Base-by-base conservation (phyloP, 2,113 vertebrate species). In the Hemichromis elongatus region DNA sequence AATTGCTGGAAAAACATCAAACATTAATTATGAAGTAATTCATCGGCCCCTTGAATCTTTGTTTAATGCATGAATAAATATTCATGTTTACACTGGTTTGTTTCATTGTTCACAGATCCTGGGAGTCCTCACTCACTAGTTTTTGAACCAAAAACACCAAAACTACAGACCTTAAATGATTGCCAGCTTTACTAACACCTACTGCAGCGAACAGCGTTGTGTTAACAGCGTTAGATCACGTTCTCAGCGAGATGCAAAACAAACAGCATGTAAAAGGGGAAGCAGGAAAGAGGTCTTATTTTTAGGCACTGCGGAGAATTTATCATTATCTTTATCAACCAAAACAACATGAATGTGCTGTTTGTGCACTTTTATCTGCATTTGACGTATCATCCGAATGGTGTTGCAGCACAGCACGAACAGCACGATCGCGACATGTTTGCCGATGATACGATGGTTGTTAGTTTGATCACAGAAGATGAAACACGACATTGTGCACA, bases 311-410 rank as follows among this genome's bases (percentile, higher is more conserved):
- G 19, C 19, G 8, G 10, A 0, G 33, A 7, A 66, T 13, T 66
- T 66, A 16, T 14, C 1, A 3, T 18, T 9, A 73, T 19, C 5
- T 9, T 7, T 16, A 19, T 47, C 6, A 2, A 47, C 8, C 14
- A 11, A 28, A 73, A 0, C 24, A 28, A 73, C 13, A 11, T 2
- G 13, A 45, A 0, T 1, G 37, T 16, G n/a, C 66, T 70, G 14
- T 28, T 73, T 47, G 24, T 47, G 14, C 14, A 28, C 40, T 6
- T 16, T 16, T 26, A 73, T 28, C 66, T 73, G 68, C 42, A 19
- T 12, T 16, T 0, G 24, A 73, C 6, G 8, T 47, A 24, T 28
- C 42, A 7, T 28, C 14, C 9, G 9, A 50, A 47, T 2, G 24
- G 16, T 2, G 42, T 47, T 5, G 24, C 40, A 47, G 14, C 24